A percentile compares a stretch with the other conserved stretches of the same genome.
These are phyloP conservation scores for Anomalospiza imberbis DNA, from an alignment of 2,797 vertebrate genomes.

Conservation along the genomic window DNA sequence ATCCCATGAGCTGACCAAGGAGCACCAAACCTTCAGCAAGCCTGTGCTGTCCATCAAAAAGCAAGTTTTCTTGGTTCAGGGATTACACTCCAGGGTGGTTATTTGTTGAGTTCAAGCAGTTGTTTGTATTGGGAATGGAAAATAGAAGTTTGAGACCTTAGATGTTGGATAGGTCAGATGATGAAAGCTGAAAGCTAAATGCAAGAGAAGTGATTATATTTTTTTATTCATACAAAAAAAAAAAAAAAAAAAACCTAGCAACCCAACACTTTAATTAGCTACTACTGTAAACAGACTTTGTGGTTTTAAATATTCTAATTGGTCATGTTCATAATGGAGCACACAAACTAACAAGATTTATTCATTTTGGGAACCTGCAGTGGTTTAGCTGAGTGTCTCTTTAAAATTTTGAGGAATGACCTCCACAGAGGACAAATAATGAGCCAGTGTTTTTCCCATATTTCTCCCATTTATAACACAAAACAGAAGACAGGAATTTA, in stretches of 20 bases:
- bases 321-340: fast-evolving
- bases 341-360: background rate
- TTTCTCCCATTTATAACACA: background rate
- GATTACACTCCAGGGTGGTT: background rate
- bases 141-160: background rate
- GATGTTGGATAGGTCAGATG: background rate
- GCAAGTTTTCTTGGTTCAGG: background rate
- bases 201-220: too few relatives aligned
- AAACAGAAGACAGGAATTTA: background rate
- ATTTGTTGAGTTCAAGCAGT: background rate
- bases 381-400: background rate
- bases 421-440: background rate
- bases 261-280: background rate
- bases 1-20: background rate
- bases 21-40: background rate
- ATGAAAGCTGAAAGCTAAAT: background rate
- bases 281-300: background rate
- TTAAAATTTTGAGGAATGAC: background rate
- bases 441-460: background rate
- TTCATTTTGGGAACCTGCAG: fast-evolving
- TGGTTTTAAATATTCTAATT: background rate
- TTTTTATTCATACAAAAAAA: background rate
- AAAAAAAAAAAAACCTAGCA: background rate
- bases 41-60: background rate
- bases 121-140: background rate